Conservation (phyloP, 2,113 vertebrate species). For the Engraulis encrasicolus region DNA sequence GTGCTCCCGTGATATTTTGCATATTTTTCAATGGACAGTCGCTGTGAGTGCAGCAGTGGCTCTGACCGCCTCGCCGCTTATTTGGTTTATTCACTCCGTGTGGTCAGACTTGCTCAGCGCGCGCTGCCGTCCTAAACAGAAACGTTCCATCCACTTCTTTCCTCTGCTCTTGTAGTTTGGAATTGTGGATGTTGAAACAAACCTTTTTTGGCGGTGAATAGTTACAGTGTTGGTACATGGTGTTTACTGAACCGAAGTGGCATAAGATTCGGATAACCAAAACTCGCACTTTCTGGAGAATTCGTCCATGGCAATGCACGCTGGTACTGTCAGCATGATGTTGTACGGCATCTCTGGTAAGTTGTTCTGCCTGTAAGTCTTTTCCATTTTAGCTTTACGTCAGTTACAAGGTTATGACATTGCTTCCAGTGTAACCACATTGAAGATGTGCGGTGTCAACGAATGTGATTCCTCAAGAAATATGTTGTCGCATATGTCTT, state of each 20-base stretch:
- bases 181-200: conserved; percentile 23
- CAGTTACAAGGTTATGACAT: conserved; percentile 9
- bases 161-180: background rate
- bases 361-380: background rate
- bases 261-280: background rate
- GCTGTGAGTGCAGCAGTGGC: background rate
- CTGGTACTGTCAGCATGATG: conserved; percentile 31
- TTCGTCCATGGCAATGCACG: conserved; percentile 31
- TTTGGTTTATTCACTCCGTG: background rate
- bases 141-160: background rate
- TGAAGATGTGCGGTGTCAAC: background rate
- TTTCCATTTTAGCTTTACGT: background rate
- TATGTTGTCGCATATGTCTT: background rate
- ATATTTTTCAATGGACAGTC: background rate
- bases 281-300: background rate
- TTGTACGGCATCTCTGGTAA: conserved; percentile 47
- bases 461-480: background rate
- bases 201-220: background rate
- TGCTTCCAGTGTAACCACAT: background rate
- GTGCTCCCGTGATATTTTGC: background rate
- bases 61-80: background rate
- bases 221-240: conserved; percentile 11
- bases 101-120: background rate
- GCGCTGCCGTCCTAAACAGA: background rate
- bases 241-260: background rate